Evolutionary conservation across 2,797 vertebrate genomes (phyloP).

Genomic region (Pteropus rufus): DNA sequence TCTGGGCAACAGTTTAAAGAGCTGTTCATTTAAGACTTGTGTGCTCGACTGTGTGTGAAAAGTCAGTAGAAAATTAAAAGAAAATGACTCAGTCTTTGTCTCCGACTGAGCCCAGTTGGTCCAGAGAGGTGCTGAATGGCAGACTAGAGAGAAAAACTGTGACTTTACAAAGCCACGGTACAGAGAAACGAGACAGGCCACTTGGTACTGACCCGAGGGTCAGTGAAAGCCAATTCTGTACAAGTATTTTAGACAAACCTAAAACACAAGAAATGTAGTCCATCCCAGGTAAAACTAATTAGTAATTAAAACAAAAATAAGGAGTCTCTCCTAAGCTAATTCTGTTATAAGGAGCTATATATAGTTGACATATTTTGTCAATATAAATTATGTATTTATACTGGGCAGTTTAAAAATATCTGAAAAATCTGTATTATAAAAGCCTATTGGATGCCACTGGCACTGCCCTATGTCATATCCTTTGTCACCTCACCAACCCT

Average conservation of each 20-base stretch:
- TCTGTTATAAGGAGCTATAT: background rate
- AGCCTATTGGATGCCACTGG: background rate
- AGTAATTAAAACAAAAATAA: background rate
- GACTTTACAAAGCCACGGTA: background rate
- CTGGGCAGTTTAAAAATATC: background rate
- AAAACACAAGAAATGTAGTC: background rate
- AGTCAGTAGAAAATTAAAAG: background rate
- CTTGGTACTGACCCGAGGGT: accelerated
- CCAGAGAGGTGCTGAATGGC: background rate
- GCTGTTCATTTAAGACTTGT: background rate
- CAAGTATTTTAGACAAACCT: background rate
- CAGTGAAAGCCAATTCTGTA: background rate
- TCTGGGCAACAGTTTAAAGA: background rate
- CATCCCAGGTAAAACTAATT: background rate
- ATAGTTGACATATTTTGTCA: background rate
- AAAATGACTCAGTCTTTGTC: background rate
- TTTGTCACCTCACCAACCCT: background rate
- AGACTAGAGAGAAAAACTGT: background rate
- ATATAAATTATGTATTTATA: background rate
- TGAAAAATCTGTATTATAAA: background rate
- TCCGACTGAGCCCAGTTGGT: background rate
- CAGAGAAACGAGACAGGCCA: background rate
- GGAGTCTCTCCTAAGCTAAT: background rate
- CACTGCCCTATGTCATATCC: too few species aligned
- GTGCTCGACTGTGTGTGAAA: background rate